phyloP scores from a whole-genome alignment of 2,888 invertebrate species.

The Lomographa bimaculata region DNA sequence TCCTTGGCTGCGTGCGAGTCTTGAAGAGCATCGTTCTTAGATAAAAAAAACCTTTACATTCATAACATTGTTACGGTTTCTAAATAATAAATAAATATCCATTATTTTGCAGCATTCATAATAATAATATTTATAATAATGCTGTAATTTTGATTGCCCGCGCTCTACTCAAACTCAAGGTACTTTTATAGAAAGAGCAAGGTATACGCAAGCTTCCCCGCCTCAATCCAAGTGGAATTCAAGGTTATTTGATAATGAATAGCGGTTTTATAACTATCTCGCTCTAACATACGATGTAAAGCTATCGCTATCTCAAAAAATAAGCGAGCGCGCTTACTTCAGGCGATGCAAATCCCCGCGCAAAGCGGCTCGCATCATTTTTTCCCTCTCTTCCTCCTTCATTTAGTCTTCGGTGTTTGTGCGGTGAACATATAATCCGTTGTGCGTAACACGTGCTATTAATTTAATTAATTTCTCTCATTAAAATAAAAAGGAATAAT shows the following conservation, averaged over 20 bases:
- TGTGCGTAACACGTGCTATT: slow-evolving; percentile 72
- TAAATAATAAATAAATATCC: too few relatives aligned
- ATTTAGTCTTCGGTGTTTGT: slow-evolving; percentile 79
- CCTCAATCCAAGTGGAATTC: slow-evolving; percentile 50
- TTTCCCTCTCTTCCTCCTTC: slow-evolving; percentile 74
- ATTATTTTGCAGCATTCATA: too few relatives aligned
- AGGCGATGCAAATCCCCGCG: slow-evolving; percentile 55
- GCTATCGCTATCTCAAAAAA: slow-evolving; percentile 44
- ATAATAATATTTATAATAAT: too few relatives aligned
- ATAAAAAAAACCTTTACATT: too few relatives aligned
- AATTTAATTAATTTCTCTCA: slow-evolving; percentile 48
- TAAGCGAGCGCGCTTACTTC: slow-evolving; percentile 63
- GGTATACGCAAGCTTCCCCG: slow-evolving; percentile 58
- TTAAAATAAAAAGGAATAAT: slow-evolving; percentile 72
- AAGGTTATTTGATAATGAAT: slow-evolving; percentile 63
- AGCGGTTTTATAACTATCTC: slow-evolving; percentile 45
- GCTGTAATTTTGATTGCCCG: too few relatives aligned
- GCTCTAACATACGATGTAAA: slow-evolving; percentile 32
- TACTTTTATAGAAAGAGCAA: slow-evolving; percentile 62
- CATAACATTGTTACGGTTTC: too few relatives aligned
- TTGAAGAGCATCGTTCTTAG: too few relatives aligned
- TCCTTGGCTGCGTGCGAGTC: too few relatives aligned
- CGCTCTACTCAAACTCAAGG: too few relatives aligned
- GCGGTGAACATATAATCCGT: slow-evolving; percentile 71
- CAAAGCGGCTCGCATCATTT: slow-evolving; percentile 60